Evolutionary conservation across 2,888 invertebrate species (phyloP).

Genomic region (Euspilapteryx auroguttella): DNA sequence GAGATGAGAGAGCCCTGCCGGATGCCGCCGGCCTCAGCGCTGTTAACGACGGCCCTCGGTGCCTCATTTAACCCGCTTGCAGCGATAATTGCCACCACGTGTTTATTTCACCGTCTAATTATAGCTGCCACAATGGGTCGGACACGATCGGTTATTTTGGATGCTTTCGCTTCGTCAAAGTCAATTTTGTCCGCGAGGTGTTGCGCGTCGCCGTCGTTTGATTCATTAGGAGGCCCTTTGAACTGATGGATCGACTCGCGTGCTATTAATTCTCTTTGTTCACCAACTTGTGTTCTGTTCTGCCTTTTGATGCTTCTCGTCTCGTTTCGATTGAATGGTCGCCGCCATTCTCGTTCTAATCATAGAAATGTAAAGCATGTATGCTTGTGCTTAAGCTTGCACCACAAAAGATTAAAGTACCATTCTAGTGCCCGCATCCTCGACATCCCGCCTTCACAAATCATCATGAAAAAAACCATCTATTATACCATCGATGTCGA

Average conservation of each 20-base stretch:
- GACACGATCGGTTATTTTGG: conserved; percentile 55
- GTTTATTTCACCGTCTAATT: conserved; percentile 57
- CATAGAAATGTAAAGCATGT: no score
- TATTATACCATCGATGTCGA: conserved; percentile 15
- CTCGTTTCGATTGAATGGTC: conserved; percentile 19
- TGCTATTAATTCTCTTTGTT: conserved; percentile 26
- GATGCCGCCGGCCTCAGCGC: conserved; percentile 31
- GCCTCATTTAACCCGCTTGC: conserved; percentile 59
- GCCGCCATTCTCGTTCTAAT: conserved; percentile 12
- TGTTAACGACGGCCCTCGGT: conserved; percentile 52
- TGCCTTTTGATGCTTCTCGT: conserved; percentile 8
- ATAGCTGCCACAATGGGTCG: conserved; percentile 55
- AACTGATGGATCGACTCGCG: conserved; percentile 40
- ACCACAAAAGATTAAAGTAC: conserved; percentile 41
- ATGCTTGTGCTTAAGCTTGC: no score
- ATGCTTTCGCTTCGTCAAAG: conserved; percentile 46
- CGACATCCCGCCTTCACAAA: conserved; percentile 51
- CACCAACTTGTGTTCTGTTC: neutral
- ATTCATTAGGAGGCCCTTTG: conserved; percentile 53
- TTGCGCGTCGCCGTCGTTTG: conserved; percentile 50
- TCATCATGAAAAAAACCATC: conserved; percentile 30
- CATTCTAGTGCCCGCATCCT: conserved; percentile 53
- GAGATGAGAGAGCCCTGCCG: conserved; percentile 28
- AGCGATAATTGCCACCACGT: conserved; percentile 60
- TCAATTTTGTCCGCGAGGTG: conserved; percentile 52